Conservation (phyloP, 2,888 invertebrate species). For the Lepidonotus clava region DNA sequence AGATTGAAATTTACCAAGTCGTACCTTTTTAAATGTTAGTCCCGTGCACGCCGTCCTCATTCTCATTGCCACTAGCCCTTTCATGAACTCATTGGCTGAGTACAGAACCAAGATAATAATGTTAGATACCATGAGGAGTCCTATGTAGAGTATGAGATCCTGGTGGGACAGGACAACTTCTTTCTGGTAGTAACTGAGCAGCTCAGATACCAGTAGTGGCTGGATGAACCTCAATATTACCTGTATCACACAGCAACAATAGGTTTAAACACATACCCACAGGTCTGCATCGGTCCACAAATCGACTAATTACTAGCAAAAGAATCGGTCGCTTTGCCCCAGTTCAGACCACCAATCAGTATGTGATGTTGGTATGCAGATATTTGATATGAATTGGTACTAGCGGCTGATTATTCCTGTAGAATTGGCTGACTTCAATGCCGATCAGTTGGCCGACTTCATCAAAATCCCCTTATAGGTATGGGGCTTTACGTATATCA, state of each 20-base stretch:
- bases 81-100: conserved; percentile 2
- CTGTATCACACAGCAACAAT: neutral
- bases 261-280: neutral
- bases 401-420: no score
- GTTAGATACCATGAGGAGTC: neutral
- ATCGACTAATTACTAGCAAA: neutral
- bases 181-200: neutral
- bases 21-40: conserved; percentile 26
- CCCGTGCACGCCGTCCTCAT: conserved; percentile 46
- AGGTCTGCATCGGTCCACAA: neutral
- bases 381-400: neutral
- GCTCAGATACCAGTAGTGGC: neutral
- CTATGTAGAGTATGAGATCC: neutral
- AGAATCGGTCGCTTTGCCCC: neutral
- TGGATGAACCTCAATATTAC: neutral
- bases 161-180: neutral
- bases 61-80: conserved; percentile 11
- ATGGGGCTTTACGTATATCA: neutral
- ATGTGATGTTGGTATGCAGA: neutral
- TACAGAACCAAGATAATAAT: neutral
- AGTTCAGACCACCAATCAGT: neutral
- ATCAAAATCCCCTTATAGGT: neutral
- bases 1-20: no score
- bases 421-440: no score
- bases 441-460: neutral